Evolutionary conservation across 2,888 invertebrate species (phyloP).

Genomic region (Reticulitermes lucifugus): DNA sequence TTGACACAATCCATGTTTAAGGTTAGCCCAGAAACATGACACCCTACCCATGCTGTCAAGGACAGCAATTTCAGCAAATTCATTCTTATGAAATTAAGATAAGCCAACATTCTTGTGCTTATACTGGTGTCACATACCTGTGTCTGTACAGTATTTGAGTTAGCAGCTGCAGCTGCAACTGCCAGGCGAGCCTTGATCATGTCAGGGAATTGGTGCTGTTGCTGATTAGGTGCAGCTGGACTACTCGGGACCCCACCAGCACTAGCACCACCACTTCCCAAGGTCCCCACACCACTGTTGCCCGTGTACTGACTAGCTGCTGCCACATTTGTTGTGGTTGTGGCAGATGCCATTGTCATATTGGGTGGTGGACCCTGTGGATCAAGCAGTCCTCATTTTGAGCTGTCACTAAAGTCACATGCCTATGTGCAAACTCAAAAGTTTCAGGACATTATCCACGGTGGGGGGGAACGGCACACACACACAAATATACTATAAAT

Average conservation of each 20-base stretch:
- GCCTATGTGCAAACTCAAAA: no score
- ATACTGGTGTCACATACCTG: neutral
- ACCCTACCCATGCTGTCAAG: no score
- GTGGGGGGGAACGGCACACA: no score
- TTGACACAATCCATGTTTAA: no score
- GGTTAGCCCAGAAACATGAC: no score
- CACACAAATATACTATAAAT: no score
- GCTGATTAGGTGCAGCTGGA: conserved; percentile 39
- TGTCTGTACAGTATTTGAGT: conserved; percentile 26
- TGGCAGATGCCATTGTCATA: conserved; percentile 48
- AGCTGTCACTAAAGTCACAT: no score
- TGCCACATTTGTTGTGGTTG: conserved; percentile 57
- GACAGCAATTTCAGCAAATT: no score
- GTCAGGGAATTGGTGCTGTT: conserved; percentile 69
- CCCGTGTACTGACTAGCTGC: conserved; percentile 54
- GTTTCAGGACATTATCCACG: no score
- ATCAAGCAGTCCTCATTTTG: neutral
- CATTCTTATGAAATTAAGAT: no score
- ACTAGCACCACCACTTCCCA: conserved; percentile 3
- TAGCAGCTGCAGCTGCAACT: conserved; percentile 56
- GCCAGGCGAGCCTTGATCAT: conserved; percentile 70
- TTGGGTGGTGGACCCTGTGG: conserved; percentile 47
- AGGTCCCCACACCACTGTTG: conserved; percentile 36
- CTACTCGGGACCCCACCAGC: conserved; percentile 43
- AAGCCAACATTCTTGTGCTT: neutral